Evolutionary conservation across 2,797 vertebrate species (phyloP).

Genomic region (Coregonus suidteri): DNA sequence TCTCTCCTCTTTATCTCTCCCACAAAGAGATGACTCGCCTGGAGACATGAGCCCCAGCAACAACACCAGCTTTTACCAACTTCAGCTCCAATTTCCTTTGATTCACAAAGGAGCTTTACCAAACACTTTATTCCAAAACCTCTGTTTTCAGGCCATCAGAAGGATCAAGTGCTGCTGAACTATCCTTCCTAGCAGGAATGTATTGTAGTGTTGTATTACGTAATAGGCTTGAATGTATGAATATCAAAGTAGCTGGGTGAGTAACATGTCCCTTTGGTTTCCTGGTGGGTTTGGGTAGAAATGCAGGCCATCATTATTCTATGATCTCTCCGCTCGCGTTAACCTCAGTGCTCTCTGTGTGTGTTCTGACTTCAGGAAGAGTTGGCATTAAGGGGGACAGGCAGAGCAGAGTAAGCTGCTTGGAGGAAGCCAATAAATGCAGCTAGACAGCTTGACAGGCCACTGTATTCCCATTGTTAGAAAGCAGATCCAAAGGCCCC

Average conservation of each 20-base stretch:
- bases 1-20: not conserved
- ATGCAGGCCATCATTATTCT: conserved; percentile 58
- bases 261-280: conserved; percentile 40
- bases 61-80: not conserved
- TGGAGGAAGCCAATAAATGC: conserved; percentile 51
- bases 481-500: conserved; percentile 39
- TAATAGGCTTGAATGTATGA: conserved; percentile 42
- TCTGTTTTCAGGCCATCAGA: conserved; percentile 18
- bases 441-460: conserved; percentile 54
- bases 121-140: not conserved
- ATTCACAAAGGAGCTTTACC: conserved; percentile 17
- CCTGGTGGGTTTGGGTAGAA: conserved; percentile 39
- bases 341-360: conserved; percentile 39
- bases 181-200: conserved; percentile 18
- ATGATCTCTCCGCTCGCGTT: conserved; percentile 58
- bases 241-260: conserved; percentile 44
- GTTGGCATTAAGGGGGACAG: conserved; percentile 43
- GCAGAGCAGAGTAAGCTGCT: conserved; percentile 46
- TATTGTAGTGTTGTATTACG: conserved; percentile 40
- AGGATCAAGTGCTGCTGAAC: conserved; percentile 15
- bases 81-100: not conserved
- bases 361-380: conserved; percentile 47
- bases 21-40: not conserved
- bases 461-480: conserved; percentile 47
- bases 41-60: not conserved